Percentiles rank a stretch among this genome's conserved stretches.
Conservation (phyloP, 2,797 vertebrate genomes). For the Gouania willdenowi region DNA sequence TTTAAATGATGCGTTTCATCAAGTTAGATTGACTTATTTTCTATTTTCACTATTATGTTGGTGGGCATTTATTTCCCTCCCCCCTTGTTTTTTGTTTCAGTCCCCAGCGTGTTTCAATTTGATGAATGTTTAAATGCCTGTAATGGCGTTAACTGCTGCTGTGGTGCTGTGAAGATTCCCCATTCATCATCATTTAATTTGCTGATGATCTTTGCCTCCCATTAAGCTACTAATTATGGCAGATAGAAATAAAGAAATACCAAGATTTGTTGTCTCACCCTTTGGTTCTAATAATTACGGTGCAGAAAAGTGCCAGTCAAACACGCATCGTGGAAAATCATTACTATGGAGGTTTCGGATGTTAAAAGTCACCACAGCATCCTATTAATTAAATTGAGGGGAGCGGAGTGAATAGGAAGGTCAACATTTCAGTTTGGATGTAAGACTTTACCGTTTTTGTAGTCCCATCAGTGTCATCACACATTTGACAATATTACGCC, state of each 20-base stretch:
- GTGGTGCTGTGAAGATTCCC: slow-evolving; percentile 15
- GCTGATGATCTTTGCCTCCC: slow-evolving; percentile 18
- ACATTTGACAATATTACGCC: too few relatives aligned
- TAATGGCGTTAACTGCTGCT: slow-evolving; percentile 31
- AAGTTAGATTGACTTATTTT: too few relatives aligned
- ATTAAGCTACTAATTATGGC: slow-evolving; percentile 20
- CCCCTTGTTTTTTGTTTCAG: slow-evolving; percentile 12
- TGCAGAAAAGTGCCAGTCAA: not conserved
- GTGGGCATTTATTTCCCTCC: too few relatives aligned
- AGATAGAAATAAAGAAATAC: slow-evolving; percentile 2
- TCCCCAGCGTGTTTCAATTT: not conserved
- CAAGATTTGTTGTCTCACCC: slow-evolving; percentile 7
- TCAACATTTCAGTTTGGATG: too few relatives aligned
- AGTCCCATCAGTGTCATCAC: too few relatives aligned
- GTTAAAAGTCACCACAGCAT: too few relatives aligned
- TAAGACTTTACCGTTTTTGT: too few relatives aligned
- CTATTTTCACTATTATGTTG: too few relatives aligned
- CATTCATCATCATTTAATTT: slow-evolving; percentile 28
- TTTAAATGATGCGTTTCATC: too few relatives aligned
- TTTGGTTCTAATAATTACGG: slow-evolving; percentile 10
- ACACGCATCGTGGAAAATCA: too few relatives aligned
- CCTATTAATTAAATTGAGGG: too few relatives aligned
- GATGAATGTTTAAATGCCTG: slow-evolving; percentile 14
- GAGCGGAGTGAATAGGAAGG: too few relatives aligned
- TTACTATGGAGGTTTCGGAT: not conserved